Conservation (phyloP, 2,113 vertebrate genomes). For the Nannospalax galili region DNA sequence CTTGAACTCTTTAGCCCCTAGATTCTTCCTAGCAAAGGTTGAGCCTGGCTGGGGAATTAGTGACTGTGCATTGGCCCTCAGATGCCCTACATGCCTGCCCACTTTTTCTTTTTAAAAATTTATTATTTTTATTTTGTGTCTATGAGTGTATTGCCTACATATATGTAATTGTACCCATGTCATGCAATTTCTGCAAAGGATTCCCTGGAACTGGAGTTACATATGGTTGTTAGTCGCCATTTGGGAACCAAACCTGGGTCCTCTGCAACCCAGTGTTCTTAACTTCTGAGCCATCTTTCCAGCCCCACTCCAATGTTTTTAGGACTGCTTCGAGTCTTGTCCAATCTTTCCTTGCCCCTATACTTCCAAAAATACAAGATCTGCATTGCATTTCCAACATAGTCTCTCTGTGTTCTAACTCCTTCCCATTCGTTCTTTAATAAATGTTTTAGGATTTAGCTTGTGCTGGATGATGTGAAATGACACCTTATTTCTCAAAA, state of each 20-base stretch:
- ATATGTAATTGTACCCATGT: too few relatives aligned
- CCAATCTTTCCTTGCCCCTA: not conserved
- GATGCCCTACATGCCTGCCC: not conserved
- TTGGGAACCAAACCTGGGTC: too few relatives aligned
- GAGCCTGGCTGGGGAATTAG: rapidly evolving
- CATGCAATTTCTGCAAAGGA: too few relatives aligned
- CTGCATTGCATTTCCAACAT: rapidly evolving
- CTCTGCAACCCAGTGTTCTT: too few relatives aligned
- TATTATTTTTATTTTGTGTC: too few relatives aligned
- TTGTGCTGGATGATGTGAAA: not conserved
- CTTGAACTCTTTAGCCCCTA: not conserved
- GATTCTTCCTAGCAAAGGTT: not conserved
- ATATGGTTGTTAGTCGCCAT: too few relatives aligned
- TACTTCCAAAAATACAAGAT: not conserved
- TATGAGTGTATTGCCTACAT: too few relatives aligned
- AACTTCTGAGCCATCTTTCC: too few relatives aligned
- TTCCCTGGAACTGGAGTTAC: too few relatives aligned
- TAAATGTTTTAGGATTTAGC: not conserved
- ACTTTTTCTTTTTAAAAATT: not conserved
- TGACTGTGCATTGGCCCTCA: not conserved
- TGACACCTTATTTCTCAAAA: not conserved
- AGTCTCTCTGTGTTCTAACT: not conserved
- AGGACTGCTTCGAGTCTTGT: not conserved
- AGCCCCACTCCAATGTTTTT: too few relatives aligned
- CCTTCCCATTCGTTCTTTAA: not conserved